Percentiles rank a stretch among this genome's conserved stretches.
Conservation (phyloP, 2,797 vertebrate genomes). For the Crax fasciolata region DNA sequence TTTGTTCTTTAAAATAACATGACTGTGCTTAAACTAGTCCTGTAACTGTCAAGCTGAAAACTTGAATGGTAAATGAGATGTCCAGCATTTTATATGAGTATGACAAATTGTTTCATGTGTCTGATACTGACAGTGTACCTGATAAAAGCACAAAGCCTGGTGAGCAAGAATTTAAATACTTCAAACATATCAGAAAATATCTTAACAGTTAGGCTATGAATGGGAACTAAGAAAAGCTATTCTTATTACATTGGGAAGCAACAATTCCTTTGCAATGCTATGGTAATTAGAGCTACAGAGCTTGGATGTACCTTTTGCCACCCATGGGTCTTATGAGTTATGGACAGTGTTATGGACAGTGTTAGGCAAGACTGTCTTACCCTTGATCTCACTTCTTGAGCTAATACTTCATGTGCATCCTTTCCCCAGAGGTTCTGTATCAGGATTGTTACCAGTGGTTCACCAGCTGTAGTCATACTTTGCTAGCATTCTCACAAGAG, state of each 20-base stretch:
- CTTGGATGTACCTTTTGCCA: not conserved
- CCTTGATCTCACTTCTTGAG: not conserved
- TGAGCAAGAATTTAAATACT: not conserved
- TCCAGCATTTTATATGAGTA: not conserved
- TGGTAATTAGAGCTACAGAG: not conserved
- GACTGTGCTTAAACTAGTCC: not conserved
- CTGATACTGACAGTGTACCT: not conserved
- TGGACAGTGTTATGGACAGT: accelerated
- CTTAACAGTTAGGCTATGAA: not conserved
- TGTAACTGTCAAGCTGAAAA: constrained; percentile 42
- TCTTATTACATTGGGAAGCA: not conserved
- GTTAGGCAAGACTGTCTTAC: not conserved
- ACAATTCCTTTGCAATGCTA: not conserved
- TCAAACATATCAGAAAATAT: not conserved
- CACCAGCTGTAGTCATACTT: not conserved
- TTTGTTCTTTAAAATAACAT: not conserved
- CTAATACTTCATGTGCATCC: not conserved
- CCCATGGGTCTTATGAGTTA: not conserved
- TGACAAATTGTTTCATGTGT: not conserved
- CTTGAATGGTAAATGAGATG: not conserved
- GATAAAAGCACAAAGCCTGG: not conserved
- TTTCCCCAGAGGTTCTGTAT: not conserved
- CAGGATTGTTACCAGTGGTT: not conserved
- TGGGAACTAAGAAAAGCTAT: not conserved
- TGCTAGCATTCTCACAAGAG: not conserved